Conservation (phyloP, 2,888 invertebrate genomes). For the Melikaiella ostensackeni region DNA sequence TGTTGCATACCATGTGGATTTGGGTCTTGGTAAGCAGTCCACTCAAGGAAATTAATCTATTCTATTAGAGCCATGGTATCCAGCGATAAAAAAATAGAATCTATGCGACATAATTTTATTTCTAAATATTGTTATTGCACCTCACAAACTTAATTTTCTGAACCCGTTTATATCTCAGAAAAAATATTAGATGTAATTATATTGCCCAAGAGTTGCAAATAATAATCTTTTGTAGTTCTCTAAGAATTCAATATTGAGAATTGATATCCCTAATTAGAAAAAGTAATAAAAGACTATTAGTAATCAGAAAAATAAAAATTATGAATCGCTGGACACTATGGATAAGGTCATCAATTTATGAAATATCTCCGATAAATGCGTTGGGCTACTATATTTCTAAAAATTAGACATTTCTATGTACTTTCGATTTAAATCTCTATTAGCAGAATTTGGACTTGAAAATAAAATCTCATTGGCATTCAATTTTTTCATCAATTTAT, state of each 20-base stretch:
- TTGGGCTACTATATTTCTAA: constrained; percentile 7
- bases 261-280: too few species aligned
- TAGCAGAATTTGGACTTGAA: background rate
- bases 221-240: background rate
- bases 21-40: constrained; percentile 77
- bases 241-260: too few species aligned
- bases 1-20: constrained; percentile 78
- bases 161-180: background rate
- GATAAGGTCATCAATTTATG: constrained; percentile 10
- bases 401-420: constrained; percentile 4
- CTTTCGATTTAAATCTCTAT: constrained; percentile 53
- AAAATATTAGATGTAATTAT: too few species aligned
- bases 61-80: constrained; percentile 47
- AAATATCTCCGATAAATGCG: constrained; percentile 13
- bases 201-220: too few species aligned
- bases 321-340: constrained; percentile 15
- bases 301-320: background rate
- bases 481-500: background rate
- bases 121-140: background rate
- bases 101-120: background rate
- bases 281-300: background rate
- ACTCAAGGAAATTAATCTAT: constrained; percentile 68
- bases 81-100: background rate
- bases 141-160: background rate
- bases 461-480: background rate